A percentile compares a stretch with the other conserved stretches of the same genome.
Evolutionary conservation across 2,888 invertebrate genomes (phyloP).

Genomic region (Lasioglossum pauxillum): DNA sequence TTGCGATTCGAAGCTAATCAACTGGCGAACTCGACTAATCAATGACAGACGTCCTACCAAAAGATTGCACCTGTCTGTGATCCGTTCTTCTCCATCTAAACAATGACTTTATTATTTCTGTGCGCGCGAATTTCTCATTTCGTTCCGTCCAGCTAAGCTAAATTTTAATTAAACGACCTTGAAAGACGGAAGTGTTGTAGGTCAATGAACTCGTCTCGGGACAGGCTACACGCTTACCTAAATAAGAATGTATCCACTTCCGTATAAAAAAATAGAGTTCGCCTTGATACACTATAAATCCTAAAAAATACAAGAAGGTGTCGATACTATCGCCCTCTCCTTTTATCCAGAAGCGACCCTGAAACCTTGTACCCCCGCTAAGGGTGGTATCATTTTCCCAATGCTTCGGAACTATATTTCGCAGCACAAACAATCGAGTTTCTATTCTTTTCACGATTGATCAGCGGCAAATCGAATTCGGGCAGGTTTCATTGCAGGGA

Average conservation of each 20-base stretch:
- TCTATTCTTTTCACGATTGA: slow-evolving; percentile 52
- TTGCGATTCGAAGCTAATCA: slow-evolving; percentile 4
- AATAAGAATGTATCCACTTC: too few species aligned
- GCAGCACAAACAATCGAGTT: slow-evolving; percentile 41
- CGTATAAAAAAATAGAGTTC: too few species aligned
- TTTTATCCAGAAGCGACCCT: not conserved
- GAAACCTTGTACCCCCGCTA: not conserved
- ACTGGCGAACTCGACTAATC: not conserved
- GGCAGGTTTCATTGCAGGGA: slow-evolving; percentile 42
- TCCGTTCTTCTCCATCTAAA: not conserved
- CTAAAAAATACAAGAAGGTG: not conserved
- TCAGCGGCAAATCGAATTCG: slow-evolving; percentile 46
- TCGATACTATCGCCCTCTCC: not conserved
- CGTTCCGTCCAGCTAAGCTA: too few species aligned
- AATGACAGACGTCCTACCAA: not conserved
- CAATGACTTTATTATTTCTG: not conserved
- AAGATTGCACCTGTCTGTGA: not conserved
- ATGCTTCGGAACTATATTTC: slow-evolving; percentile 25
- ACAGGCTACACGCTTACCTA: too few species aligned
- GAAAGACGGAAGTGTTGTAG: too few species aligned
- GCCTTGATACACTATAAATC: not conserved
- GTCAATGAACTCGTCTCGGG: too few species aligned
- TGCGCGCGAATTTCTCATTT: not conserved
- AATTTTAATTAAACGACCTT: too few species aligned
- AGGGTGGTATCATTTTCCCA: slow-evolving; percentile 32